These are phyloP conservation scores for Palaemon carinicauda DNA, from an alignment of 1,140 invertebrate genomes.

Conservation along the genomic window DNA sequence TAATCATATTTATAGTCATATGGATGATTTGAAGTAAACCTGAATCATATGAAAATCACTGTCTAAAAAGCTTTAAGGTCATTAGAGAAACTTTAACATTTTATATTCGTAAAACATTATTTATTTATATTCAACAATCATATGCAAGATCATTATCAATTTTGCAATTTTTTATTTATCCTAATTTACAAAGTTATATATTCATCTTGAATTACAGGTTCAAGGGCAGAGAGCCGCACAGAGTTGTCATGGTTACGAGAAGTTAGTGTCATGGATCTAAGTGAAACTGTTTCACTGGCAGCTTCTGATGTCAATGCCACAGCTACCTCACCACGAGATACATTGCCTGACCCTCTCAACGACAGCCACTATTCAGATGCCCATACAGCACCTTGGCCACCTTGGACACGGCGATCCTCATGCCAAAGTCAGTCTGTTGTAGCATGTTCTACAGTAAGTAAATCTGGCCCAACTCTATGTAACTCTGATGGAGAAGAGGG, in stretches of 20 bases:
- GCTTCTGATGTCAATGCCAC: conserved; percentile 47
- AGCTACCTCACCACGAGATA: conserved; percentile 41
- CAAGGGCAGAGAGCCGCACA: conserved; percentile 45
- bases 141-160: too few relatives aligned
- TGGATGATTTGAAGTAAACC: too few relatives aligned
- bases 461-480: conserved; percentile 20
- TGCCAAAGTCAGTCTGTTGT: conserved; percentile 44
- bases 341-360: conserved; percentile 21
- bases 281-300: conserved; percentile 50
- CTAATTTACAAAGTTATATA: not conserved
- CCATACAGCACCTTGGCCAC: conserved; percentile 32
- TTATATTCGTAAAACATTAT: too few relatives aligned
- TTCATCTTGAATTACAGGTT: not conserved
- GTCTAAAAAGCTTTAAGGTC: too few relatives aligned
- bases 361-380: conserved; percentile 32
- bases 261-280: conserved; percentile 47
- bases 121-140: too few relatives aligned
- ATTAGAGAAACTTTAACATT: too few relatives aligned
- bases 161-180: too few relatives aligned
- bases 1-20: too few relatives aligned
- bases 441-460: conserved; percentile 21
- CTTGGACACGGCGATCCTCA: conserved; percentile 36
- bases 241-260: conserved; percentile 49
- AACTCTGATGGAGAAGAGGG: conserved; percentile 30
- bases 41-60: too few relatives aligned